Evolutionary conservation across 64 coral and sea anemone genomes (phyloP).

Genomic region (Stylophora pistillata): DNA sequence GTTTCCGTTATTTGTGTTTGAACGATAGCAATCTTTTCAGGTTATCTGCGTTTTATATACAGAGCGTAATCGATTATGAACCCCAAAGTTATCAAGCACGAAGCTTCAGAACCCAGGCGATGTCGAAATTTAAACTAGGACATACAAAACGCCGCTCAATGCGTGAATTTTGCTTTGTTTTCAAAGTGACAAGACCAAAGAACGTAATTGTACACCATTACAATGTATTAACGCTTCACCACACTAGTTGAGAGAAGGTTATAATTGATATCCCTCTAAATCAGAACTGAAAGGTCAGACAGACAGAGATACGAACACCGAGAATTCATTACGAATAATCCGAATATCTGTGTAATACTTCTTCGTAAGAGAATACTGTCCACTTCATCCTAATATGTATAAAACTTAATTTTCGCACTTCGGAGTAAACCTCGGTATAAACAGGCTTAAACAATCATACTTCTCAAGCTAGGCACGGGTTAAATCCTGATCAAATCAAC

Average conservation of each 20-base stretch:
- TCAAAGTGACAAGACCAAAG: not conserved
- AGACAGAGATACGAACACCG: not conserved
- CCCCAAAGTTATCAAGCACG: too few species aligned
- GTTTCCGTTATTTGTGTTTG: too few species aligned
- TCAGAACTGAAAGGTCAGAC: not conserved
- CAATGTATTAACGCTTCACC: not conserved
- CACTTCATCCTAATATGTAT: not conserved
- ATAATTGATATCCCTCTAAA: not conserved
- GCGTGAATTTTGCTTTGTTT: not conserved
- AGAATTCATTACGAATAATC: not conserved
- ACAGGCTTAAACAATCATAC: slow-evolving; percentile 1
- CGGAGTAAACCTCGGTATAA: not conserved
- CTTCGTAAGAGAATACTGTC: not conserved
- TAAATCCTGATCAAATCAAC: not conserved
- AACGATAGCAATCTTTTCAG: too few species aligned
- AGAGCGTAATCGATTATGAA: too few species aligned
- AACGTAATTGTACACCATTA: not conserved
- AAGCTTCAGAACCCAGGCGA: too few species aligned
- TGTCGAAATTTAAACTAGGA: too few species aligned
- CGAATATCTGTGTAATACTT: not conserved
- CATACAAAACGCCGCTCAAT: too few species aligned
- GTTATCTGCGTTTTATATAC: too few species aligned
- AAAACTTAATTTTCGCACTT: slow-evolving; percentile 8
- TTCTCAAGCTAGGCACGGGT: not conserved
- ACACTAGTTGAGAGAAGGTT: not conserved